Evolutionary conservation across 2,888 invertebrate genomes (phyloP).

Genomic region (Thera obeliscata): DNA sequence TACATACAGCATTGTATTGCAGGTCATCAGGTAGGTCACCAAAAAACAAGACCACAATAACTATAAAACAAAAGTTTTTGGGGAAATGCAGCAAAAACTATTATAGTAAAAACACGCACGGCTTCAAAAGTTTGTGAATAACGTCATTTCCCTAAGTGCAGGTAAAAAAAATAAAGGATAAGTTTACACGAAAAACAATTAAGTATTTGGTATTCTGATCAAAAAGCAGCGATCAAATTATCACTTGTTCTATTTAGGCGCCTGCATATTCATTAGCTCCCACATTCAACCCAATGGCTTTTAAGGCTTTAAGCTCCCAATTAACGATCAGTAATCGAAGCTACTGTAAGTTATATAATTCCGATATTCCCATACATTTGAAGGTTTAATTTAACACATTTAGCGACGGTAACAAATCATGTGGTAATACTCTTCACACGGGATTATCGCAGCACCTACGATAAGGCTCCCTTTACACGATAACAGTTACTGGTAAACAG

Average conservation of each 20-base stretch:
- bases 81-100: no score
- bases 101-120: no score
- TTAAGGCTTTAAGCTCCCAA: conserved; percentile 29
- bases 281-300: conserved; percentile 23
- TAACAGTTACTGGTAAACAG: conserved; percentile 6
- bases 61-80: no score
- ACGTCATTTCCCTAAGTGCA: no score
- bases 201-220: background rate
- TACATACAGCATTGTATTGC: no score
- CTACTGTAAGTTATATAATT: conserved; percentile 36
- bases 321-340: conserved; percentile 30
- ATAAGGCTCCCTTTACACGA: conserved; percentile 21
- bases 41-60: no score
- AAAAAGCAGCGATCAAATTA: background rate
- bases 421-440: conserved; percentile 42
- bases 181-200: no score
- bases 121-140: no score
- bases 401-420: conserved; percentile 44
- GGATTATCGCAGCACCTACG: conserved; percentile 37
- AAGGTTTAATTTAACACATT: conserved; percentile 36
- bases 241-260: conserved; percentile 10
- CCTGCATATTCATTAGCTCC: conserved; percentile 14
- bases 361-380: conserved; percentile 32
- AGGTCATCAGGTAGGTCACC: no score
- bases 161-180: no score